Base-by-base conservation (phyloP, 2,888 invertebrate species). In the Linyphia triangularis region DNA sequence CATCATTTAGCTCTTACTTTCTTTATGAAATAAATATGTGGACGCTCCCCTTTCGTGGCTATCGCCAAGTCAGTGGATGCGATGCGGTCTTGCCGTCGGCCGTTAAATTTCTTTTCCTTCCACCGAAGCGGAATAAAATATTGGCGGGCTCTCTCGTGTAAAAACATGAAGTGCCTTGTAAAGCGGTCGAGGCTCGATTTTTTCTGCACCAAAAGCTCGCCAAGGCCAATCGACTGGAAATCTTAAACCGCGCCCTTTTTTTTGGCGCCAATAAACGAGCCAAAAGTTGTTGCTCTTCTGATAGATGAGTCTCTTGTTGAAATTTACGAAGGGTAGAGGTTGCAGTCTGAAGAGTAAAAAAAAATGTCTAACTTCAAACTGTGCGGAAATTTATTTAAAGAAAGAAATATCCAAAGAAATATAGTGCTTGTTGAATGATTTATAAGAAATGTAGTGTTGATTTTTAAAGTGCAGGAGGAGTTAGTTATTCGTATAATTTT, bases 151-250 rank as follows among this genome's bases (percentile, higher is more conserved):
- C 86, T 81, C 69, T 81, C 81, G 81, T 81, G 86, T 75, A 88
- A 81, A 85, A 88, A 88, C 86, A 88, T 88, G 81, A 88, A 88
- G 81, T 88, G 86, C 79, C 81, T 88, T 88, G 81, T 81, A 81
- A 67, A 72, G 85, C 79, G 79, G 85, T 85, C 51, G 37, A n/a
- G 67, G 72, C 65, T 75, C 69, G 63, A 73, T 84, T 65, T 69
- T 81, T 61, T 61, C 37, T 19, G 40, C 40, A 40, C 22, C 61
- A 67, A 59, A 28, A 81, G 59, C 67, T 81, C 72, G 79, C 63
- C 72, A 78, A 61, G 79, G 3, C 78, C 85, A 79, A 79, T 85
- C 79, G 79, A 43, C 79, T 70, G 85, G 78, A 72, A 85, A 85
- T 77, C 67, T n/a, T 16, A 69, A 61, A 69, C 77, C 77, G 67